Base-by-base conservation (phyloP, 2,888 invertebrate species). In the Sphecodes monilicornis region DNA sequence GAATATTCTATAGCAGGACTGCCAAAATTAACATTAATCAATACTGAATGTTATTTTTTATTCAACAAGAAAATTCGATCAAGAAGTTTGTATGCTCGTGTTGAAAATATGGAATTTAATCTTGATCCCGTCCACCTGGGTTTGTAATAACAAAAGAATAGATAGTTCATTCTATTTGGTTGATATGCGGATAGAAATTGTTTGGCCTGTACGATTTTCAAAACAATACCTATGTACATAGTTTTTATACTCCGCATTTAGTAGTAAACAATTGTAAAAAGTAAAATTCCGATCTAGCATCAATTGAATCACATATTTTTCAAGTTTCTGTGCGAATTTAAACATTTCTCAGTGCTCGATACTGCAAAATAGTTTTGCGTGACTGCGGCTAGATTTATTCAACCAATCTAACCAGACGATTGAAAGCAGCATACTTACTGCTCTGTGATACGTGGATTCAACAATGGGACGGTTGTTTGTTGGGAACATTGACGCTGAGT, bases 221-320 rank as follows among this genome's bases (percentile, higher is more conserved):
- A 78, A 89, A 89, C 85, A 88, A 90, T 88, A 90, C 86, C 90
- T 89, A 84, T 94, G 93, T 94, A 93, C 88, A 94, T 94, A 94
- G 92, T 93, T 94, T 92, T 93, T 93, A 93, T 93, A 93, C 93
- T 92, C 89, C 85, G 90, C 90, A 88, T 91, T n/a, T 91, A 91
- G 89, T 85, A 90, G 84, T 87, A 85, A 88, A 88, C 82, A 86
- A 91, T 86, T 92, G 91, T 91, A 91, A 90, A 86, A 87, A 89
- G 73, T 41, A 68, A 85, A 75, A 82, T 82, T n/a, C 54, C 50
- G 50, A 78, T 75, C 73, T 86, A 90, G 86, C 76, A 85, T 74
- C 79, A 72, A 89, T 86, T 84, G 84, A 86, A 81, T 72, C 75
- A 72, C 80, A 85, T 83, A 86, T 86, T 86, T 85, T 86, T 88